Evolutionary conservation across 2,113 vertebrate species (phyloP), one percentile per base, ranked within the genome.

Genomic region (Blennius ocellaris): DNA sequence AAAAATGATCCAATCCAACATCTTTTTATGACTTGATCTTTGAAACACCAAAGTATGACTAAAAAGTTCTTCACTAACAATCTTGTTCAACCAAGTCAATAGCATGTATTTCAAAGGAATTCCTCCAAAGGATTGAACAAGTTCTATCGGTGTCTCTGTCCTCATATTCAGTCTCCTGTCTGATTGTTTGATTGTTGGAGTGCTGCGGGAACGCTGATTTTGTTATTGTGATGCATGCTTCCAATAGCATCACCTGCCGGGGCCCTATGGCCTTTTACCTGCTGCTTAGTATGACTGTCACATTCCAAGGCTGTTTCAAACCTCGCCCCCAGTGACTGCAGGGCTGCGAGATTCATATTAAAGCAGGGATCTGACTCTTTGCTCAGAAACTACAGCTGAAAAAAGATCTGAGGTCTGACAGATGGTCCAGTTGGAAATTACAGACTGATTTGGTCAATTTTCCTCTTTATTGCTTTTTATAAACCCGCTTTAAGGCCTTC

Each of bases 231-330:
- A 79, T 79, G 59, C 70, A 51, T 60, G 53, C 82, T 54, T 87
- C 40, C 63, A 73, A 37, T 73, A 61, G 52, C 68, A 70, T 72
- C 81, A 82, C 63, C 64, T 75, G 78, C 76, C 66, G 39, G 21
- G 3, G 44, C 62, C 81, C 66, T 14, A 2, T 8, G 8, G 73
- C 78, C 72, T 81, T 30, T 72, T 74, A 86, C 70, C 76, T 84
- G 73, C 67, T 87, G 51, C 80, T 90, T 77, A 43, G 57, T 73
- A 89, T 79, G 72, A 66, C 54, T 44, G 62, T 78, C 81, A 81
- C 83, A 87, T 58, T 51, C 54, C 40, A 41, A 11, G 39, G 62
- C 16, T 59, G 40, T 67, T 78, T 50, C 76, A 76, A 51, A 43
- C 55, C 8, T 57, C 9, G 8, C 50, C 81, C 69, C 21, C 9